Conservation (phyloP, 2,797 vertebrate species). For the Brachyrhaphis roseni region DNA sequence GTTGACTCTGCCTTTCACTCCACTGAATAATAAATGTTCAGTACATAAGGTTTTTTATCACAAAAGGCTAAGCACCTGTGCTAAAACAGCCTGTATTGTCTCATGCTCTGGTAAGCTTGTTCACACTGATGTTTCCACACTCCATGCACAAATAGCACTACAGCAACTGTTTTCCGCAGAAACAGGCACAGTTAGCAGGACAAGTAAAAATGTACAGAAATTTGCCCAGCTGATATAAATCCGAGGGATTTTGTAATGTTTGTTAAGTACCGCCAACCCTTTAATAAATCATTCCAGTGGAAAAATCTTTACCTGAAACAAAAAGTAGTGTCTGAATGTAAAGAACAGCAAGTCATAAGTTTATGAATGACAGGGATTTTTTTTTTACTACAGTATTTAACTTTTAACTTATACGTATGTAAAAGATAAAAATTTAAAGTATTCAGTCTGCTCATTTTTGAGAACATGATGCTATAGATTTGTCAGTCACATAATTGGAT, state of each 20-base stretch:
- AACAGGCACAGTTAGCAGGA: background rate
- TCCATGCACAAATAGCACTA: background rate
- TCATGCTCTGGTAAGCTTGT: slow-evolving; percentile 10
- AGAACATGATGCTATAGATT: background rate
- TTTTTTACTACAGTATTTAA: background rate
- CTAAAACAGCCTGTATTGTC: background rate
- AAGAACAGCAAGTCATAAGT: background rate
- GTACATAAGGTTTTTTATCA: slow-evolving; percentile 3
- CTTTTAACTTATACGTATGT: background rate
- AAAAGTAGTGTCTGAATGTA: background rate
- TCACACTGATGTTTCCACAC: slow-evolving; percentile 3
- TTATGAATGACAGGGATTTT: background rate
- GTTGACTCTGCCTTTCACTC: slow-evolving; percentile 11
- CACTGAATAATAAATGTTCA: slow-evolving; percentile 23
- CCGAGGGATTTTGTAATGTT: background rate
- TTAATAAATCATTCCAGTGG: background rate
- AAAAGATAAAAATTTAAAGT: background rate
- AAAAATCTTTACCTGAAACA: background rate
- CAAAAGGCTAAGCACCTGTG: slow-evolving; percentile 7
- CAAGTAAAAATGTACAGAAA: background rate
- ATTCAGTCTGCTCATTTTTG: background rate
- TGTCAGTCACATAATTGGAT: background rate
- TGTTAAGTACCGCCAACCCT: background rate
- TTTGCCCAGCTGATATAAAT: background rate
- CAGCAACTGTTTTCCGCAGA: background rate